Conservation (phyloP, 37 sponge, comb jelly and placozoan species). For the Hexactinellida sp. region DNA sequence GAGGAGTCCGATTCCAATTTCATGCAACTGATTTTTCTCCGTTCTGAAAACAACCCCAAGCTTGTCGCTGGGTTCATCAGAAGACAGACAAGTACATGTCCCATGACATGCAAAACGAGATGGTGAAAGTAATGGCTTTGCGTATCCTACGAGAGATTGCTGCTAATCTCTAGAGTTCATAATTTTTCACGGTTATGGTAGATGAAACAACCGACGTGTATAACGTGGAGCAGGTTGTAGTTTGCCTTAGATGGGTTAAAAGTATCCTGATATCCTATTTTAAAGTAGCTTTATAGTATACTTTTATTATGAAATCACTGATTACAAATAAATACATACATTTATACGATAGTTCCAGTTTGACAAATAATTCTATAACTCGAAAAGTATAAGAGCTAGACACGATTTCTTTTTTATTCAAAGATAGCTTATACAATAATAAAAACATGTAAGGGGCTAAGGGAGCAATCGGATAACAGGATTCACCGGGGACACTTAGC, state of each 20-base stretch:
- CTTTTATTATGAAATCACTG: too few species aligned
- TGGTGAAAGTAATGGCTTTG: conserved; percentile 36
- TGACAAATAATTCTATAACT: too few species aligned
- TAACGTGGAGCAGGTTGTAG: conserved; percentile 46
- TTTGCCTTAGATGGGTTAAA: conserved; percentile 47
- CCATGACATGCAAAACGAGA: conserved; percentile 37
- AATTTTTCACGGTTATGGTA: conserved; percentile 40
- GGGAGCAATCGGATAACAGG: too few species aligned
- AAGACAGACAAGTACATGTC: conserved; percentile 37
- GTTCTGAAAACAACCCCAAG: conserved; percentile 20
- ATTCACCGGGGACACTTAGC: too few species aligned
- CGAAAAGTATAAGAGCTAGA: too few species aligned
- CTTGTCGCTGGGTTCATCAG: conserved; percentile 18
- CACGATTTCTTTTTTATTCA: too few species aligned
- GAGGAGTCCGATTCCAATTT: conserved; percentile 31
- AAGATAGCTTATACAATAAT: too few species aligned
- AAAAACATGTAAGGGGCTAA: too few species aligned
- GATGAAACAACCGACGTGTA: conserved; percentile 59
- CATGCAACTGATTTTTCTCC: conserved; percentile 18
- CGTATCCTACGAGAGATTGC: conserved; percentile 32
- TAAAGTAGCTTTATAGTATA: too few species aligned
- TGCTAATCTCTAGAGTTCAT: background rate
- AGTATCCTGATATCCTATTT: too few species aligned
- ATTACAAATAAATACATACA: too few species aligned
- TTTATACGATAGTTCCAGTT: too few species aligned